Conservation (phyloP, 92 coral and sea anemone species). For the Umimayanthus chanpuru region DNA sequence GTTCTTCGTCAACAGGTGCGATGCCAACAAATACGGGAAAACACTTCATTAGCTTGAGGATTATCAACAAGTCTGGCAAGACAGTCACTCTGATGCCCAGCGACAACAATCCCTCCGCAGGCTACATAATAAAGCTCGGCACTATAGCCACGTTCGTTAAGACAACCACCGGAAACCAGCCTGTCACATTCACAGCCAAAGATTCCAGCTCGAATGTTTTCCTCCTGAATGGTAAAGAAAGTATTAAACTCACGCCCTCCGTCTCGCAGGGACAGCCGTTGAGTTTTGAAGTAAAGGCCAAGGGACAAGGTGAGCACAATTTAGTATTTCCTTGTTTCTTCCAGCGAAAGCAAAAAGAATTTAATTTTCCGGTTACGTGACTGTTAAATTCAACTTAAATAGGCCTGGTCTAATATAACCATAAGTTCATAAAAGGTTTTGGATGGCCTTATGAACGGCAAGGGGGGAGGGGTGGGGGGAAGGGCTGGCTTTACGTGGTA, state of each 20-base stretch:
- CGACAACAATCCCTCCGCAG: constrained; percentile 66
- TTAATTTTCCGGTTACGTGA: neutral
- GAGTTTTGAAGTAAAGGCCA: constrained; percentile 49
- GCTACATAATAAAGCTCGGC: constrained; percentile 66
- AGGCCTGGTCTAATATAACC: neutral
- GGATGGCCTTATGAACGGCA: too few relatives aligned
- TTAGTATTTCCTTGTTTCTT: neutral
- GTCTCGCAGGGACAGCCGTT: constrained; percentile 60
- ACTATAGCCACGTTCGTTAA: constrained; percentile 64
- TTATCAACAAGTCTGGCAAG: constrained; percentile 82
- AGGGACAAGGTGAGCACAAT: constrained; percentile 39
- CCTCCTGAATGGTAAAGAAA: constrained; percentile 71
- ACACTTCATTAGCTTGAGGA: constrained; percentile 70
- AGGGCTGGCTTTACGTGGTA: too few relatives aligned
- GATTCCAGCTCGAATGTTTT: constrained; percentile 57
- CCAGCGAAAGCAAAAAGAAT: too few relatives aligned
- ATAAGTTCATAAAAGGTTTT: too few relatives aligned
- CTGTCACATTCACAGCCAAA: constrained; percentile 65
- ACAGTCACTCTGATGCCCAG: constrained; percentile 62
- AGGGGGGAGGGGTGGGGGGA: too few relatives aligned
- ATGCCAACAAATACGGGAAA: constrained; percentile 48
- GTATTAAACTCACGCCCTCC: constrained; percentile 58
- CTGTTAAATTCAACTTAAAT: neutral
- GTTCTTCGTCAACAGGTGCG: neutral
- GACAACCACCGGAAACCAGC: constrained; percentile 66